Conservation (phyloP, 1,140 invertebrate genomes). For the Charaxes varanes region DNA sequence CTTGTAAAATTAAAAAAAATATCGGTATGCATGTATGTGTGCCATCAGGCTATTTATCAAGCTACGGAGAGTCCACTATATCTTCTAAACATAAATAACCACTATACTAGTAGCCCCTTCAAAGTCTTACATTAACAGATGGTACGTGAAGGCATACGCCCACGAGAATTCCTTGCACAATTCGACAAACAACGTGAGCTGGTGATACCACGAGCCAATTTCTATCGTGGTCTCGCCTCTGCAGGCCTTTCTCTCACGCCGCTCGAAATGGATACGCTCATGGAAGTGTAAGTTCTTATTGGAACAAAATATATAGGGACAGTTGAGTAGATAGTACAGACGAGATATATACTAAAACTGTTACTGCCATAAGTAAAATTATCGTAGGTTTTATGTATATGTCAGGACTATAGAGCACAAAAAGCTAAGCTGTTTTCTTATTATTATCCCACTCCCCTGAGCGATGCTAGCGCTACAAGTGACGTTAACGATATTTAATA, state of each 20-base stretch:
- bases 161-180: slow-evolving; percentile 77
- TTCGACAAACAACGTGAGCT: slow-evolving; percentile 77
- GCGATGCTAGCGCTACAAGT: too few relatives aligned
- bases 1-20: too few relatives aligned
- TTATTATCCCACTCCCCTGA: too few relatives aligned
- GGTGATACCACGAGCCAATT: slow-evolving; percentile 76
- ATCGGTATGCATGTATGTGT: too few relatives aligned
- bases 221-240: slow-evolving; percentile 77
- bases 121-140: slow-evolving; percentile 51
- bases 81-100: background rate
- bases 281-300: slow-evolving; percentile 77
- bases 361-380: too few relatives aligned
- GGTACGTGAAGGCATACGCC: slow-evolving; percentile 77
- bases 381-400: too few relatives aligned
- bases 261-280: slow-evolving; percentile 76
- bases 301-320: background rate
- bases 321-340: too few relatives aligned
- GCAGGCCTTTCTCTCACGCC: slow-evolving; percentile 77
- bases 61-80: background rate
- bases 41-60: too few relatives aligned
- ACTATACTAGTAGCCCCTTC: background rate
- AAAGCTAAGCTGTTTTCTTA: too few relatives aligned
- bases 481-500: too few relatives aligned
- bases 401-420: too few relatives aligned
- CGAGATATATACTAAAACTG: too few relatives aligned